These are phyloP conservation scores for Prionace glauca DNA, from an alignment of 2,797 vertebrate genomes.

Conservation along the genomic window DNA sequence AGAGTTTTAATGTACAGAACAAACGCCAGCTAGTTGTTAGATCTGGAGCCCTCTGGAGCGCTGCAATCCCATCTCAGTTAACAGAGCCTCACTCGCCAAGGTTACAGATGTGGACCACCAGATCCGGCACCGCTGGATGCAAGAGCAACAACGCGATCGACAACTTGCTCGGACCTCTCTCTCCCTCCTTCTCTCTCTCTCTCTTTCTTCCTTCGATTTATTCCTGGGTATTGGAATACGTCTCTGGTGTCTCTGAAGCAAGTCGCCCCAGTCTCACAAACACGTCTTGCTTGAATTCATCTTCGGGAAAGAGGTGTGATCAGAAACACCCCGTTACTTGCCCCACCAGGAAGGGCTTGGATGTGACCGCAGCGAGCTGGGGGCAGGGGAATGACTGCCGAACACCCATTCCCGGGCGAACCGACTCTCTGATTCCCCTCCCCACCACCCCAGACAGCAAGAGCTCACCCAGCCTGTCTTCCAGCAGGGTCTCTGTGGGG, in stretches of 20 bases:
- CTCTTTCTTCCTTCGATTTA: background rate
- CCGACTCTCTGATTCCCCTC: background rate
- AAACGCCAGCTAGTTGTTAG: constrained; percentile 17
- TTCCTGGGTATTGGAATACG: background rate
- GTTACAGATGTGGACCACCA: background rate
- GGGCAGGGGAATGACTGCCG: background rate
- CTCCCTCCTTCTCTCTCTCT: no score
- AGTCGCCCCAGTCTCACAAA: background rate
- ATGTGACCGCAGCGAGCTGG: background rate
- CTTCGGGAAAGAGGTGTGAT: background rate
- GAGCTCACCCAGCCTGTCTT: background rate
- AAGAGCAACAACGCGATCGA: background rate
- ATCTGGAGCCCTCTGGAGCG: background rate
- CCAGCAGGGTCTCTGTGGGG: background rate
- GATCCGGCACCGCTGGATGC: no score
- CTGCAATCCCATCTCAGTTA: constrained; percentile 25
- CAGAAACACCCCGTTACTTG: background rate
- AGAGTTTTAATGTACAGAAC: constrained; percentile 47
- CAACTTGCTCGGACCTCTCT: background rate
- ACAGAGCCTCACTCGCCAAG: background rate
- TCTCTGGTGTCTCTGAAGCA: background rate
- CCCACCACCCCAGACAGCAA: no score
- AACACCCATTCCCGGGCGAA: background rate
- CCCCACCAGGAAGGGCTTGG: background rate
- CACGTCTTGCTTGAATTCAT: constrained; percentile 22